Evolutionary conservation across 2,797 vertebrate species (phyloP).

Genomic region (Novumbra hubbsi): DNA sequence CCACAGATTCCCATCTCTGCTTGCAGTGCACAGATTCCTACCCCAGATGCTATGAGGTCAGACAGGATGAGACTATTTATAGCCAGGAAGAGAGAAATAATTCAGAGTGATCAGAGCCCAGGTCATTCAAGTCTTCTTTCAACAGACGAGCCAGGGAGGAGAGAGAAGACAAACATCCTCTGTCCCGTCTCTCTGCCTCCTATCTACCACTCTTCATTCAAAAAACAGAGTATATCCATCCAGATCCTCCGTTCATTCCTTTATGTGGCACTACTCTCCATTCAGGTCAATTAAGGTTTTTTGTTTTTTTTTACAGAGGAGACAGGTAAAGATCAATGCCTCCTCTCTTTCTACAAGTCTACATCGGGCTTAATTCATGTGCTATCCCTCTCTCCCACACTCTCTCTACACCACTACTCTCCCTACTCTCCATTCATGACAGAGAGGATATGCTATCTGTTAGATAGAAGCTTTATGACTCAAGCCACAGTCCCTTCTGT

Average conservation of each 20-base stretch:
- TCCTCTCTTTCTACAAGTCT: not conserved
- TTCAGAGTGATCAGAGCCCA: constrained; percentile 53
- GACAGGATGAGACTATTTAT: constrained; percentile 50
- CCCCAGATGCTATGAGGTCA: constrained; percentile 23
- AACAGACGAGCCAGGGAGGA: constrained; percentile 30
- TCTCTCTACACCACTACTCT: not conserved
- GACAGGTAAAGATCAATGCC: not conserved
- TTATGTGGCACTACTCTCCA: not conserved
- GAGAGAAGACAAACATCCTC: constrained; percentile 10
- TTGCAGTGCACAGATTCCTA: constrained; percentile 25
- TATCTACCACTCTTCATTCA: too few species aligned
- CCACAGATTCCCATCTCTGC: not conserved
- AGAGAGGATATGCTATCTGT: constrained; percentile 23
- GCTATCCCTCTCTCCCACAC: not conserved
- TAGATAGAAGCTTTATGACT: constrained; percentile 20
- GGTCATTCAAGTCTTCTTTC: constrained; percentile 37
- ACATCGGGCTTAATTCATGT: not conserved
- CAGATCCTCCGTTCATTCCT: not conserved
- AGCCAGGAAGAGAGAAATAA: constrained; percentile 55
- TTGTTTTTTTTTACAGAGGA: not conserved
- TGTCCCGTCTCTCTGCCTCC: too few species aligned
- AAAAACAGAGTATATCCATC: too few species aligned
- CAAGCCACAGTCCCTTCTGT: constrained; percentile 4
- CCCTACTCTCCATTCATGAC: constrained; percentile 14
- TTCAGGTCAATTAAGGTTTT: not conserved